Base-by-base conservation (phyloP, 2,888 invertebrate species). In the Pediacus dermestoides region DNA sequence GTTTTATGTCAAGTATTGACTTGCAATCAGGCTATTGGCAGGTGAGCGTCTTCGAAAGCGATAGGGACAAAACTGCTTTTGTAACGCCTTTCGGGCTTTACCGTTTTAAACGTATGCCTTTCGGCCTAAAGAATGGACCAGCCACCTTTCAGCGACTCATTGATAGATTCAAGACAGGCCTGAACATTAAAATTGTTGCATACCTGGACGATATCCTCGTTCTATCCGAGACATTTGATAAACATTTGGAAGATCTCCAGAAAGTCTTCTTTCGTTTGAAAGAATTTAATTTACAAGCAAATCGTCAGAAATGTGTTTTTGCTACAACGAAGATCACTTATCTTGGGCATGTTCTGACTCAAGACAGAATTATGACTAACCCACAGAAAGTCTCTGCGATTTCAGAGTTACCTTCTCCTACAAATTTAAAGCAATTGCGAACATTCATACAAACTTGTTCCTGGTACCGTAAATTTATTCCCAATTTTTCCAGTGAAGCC, bases 81-180 rank as follows among this genome's bases (percentile, higher is more conserved):
- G 14, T 40, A 2, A 44, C 44, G 1, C 74, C 49, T 7, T 51
- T 54, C 23, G 53, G 54, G 2, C 34, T 37, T 4, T 53, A 34
- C 34, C 39, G 45, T 2, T 53, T 44, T 32, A 10, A 16, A 4
- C 26, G 42, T n/a, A 45, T 53, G 47, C 49, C 51, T 7, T 53
- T 53, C 18, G 50, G 51, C 3, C 32, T 52, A 11, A 32, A 42
- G n/a, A 53, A 42, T 16, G 49, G 46, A 1, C 44, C 44, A 1
- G 47, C 53, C 2, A 48, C 48, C 4, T 56, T 55, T 30, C 53
- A 46, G 23, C 32, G 52, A 4, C 34, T 48, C 10, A 49, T 54
- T 4, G 48, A 51, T n/a, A n/a, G n/a, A n/a, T n/a, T n/a, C n/a
- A n/a, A n/a, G n/a, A n/a, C n/a, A n/a, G n/a, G n/a, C n/a, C n/a